Conservation (phyloP, 2,888 invertebrate genomes). For the Merodon equestris region DNA sequence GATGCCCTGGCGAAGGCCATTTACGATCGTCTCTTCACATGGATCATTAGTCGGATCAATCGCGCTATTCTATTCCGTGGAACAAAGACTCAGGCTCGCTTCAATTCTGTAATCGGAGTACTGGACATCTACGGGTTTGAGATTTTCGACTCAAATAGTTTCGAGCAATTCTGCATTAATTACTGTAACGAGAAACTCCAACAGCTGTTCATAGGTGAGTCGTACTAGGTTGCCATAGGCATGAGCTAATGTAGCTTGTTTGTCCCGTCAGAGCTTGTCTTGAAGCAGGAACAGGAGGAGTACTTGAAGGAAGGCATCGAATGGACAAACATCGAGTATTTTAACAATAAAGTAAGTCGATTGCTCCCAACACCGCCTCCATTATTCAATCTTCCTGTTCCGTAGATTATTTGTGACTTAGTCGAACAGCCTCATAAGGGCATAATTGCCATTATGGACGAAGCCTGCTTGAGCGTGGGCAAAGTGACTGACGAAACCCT, state of each 20-base stretch:
- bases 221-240: background rate
- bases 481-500: constrained; percentile 92
- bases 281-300: constrained; percentile 99
- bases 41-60: constrained; percentile 96
- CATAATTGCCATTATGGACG: constrained; percentile 95
- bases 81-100: constrained; percentile 74
- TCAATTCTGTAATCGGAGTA: constrained; percentile 84
- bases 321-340: constrained; percentile 97
- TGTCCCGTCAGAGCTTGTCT: constrained; percentile 87
- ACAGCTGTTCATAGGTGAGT: constrained; percentile 94
- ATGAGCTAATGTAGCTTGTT: too few relatives aligned
- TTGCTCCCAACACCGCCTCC: too few relatives aligned
- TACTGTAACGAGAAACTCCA: constrained; percentile 99
- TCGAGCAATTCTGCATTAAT: constrained; percentile 99
- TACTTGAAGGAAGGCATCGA: constrained; percentile 96
- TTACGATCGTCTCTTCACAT: constrained; percentile 95
- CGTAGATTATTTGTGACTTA: constrained; percentile 93
- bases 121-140: constrained; percentile 99
- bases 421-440: constrained; percentile 97
- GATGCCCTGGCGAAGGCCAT: constrained; percentile 96
- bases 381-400: background rate
- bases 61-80: constrained; percentile 90
- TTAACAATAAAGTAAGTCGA: constrained; percentile 92
- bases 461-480: constrained; percentile 97
- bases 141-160: constrained; percentile 97